A percentile compares a stretch with the other conserved stretches of the same genome.
These are phyloP conservation scores for Oreotrochilus melanogaster DNA, from an alignment of 2,113 vertebrate genomes.

Conservation along the genomic window DNA sequence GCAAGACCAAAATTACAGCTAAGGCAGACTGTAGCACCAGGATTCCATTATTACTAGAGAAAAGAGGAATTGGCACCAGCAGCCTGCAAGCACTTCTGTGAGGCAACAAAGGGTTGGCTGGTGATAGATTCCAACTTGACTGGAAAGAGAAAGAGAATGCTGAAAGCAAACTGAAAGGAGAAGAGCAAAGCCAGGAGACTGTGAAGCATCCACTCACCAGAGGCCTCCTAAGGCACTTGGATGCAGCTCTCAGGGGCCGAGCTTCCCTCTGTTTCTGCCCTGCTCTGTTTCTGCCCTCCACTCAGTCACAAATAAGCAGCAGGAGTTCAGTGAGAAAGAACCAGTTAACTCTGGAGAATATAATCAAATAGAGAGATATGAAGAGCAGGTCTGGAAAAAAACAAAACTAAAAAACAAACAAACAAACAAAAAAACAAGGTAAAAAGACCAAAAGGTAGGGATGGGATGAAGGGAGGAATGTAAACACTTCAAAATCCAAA, in stretches of 20 bases:
- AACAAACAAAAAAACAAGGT: too few species aligned
- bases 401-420: too few species aligned
- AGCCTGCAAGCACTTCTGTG: not conserved
- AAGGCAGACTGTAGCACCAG: not conserved
- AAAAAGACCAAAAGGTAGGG: not conserved
- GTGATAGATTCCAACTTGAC: not conserved
- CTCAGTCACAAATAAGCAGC: not conserved
- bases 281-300: not conserved
- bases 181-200: not conserved
- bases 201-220: rapidly evolving
- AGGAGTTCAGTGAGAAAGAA: not conserved
- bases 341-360: not conserved
- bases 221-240: rapidly evolving
- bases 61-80: not conserved
- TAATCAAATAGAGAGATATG: not conserved
- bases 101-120: rapidly evolving
- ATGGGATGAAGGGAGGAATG: not conserved
- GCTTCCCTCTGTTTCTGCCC: not conserved
- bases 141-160: not conserved
- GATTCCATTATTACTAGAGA: not conserved
- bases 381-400: not conserved
- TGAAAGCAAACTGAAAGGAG: not conserved
- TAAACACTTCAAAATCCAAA: not conserved
- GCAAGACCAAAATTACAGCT: conserved; percentile 24
- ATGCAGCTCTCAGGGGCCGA: not conserved